These are phyloP conservation scores for Accipiter virgatus DNA, from an alignment of 2,113 vertebrate genomes.

Conservation along the genomic window DNA sequence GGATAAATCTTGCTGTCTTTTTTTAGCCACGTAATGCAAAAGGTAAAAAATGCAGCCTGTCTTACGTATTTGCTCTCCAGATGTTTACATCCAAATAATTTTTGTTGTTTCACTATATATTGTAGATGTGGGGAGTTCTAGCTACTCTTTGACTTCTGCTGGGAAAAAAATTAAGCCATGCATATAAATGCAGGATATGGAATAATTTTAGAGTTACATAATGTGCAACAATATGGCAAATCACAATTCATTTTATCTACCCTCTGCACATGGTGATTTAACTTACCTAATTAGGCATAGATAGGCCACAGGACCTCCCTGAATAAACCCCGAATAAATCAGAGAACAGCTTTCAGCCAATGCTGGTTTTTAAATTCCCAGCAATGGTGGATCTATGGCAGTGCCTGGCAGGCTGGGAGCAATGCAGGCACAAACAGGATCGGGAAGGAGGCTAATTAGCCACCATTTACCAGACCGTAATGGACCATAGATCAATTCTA, in stretches of 20 bases:
- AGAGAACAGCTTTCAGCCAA: not conserved
- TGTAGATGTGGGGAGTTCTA: not conserved
- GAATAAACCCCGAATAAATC: not conserved
- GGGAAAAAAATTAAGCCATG: not conserved
- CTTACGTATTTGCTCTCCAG: not conserved
- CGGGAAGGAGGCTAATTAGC: not conserved
- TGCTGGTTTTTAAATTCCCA: not conserved
- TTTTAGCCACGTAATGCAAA: not conserved
- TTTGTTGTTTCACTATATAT: not conserved
- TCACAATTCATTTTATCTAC: not conserved
- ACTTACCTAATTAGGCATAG: not conserved
- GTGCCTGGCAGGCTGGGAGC: not conserved
- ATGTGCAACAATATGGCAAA: not conserved
- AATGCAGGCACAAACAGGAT: not conserved
- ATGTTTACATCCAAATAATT: not conserved
- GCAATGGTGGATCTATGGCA: not conserved
- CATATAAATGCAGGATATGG: not conserved
- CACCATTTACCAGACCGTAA: not conserved
- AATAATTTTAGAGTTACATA: constrained; percentile 27
- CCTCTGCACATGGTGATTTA: not conserved
- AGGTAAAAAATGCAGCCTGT: not conserved
- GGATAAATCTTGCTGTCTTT: not conserved
- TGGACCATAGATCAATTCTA: not conserved
- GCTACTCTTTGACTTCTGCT: not conserved
- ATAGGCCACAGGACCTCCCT: not conserved